phyloP scores from a whole-genome alignment of 2,113 vertebrate genomes.

The Myocastor coypus region DNA sequence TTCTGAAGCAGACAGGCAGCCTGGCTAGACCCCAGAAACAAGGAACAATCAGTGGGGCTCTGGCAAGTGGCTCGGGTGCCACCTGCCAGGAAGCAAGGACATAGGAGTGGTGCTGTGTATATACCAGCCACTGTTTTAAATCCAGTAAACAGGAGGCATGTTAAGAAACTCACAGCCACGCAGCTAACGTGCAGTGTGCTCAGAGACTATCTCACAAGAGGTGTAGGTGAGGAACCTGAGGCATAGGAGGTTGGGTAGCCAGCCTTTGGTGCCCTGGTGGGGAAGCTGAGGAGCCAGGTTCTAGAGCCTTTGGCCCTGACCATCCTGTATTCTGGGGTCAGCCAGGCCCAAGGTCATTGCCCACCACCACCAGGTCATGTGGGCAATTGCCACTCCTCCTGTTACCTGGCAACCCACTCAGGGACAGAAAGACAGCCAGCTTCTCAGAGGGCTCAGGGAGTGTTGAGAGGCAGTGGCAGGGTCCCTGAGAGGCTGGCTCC shows the following conservation, averaged over 20 bases:
- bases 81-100: not conserved
- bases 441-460: not conserved
- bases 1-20: not conserved
- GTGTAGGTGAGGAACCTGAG: not conserved
- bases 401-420: not conserved
- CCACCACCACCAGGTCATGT: not conserved
- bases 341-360: not conserved
- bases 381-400: not conserved
- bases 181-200: not conserved
- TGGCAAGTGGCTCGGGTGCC: not conserved
- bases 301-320: not conserved
- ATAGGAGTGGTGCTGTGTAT: not conserved
- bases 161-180: not conserved
- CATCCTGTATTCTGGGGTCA: not conserved
- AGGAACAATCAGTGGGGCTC: not conserved
- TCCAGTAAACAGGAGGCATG: not conserved
- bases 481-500: not conserved
- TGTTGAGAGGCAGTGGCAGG: rapidly evolving
- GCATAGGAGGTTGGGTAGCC: not conserved
- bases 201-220: not conserved
- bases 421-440: not conserved
- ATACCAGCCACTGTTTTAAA: not conserved
- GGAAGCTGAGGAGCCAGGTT: not conserved
- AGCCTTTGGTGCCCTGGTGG: not conserved
- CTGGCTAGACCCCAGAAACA: not conserved